Evolutionary conservation across 2,113 vertebrate genomes (phyloP).

Genomic region (Actenoides lindsayi): DNA sequence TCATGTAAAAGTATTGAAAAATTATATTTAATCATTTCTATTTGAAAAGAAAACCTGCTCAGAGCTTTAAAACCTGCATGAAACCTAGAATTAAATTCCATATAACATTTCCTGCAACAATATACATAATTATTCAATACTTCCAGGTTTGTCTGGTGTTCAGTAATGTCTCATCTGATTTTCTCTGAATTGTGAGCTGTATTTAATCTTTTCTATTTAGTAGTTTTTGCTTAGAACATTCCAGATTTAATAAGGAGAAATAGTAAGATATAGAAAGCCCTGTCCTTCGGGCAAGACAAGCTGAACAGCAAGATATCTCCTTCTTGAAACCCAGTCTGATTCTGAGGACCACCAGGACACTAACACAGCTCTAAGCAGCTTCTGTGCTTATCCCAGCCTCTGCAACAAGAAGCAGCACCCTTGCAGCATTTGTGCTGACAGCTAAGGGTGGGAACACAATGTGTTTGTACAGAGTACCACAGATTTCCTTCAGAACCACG

Average conservation of each 20-base stretch:
- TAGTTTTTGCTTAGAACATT: constrained; percentile 6
- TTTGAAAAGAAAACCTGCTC: constrained; percentile 59
- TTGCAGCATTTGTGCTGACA: background rate
- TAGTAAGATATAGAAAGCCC: background rate
- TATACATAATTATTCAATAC: constrained; percentile 45
- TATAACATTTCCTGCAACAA: constrained; percentile 46
- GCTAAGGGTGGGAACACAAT: background rate
- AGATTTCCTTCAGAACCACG: background rate
- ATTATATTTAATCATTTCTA: constrained; percentile 40
- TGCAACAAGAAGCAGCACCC: fast-evolving
- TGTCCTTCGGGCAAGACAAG: background rate
- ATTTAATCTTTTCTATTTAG: constrained; percentile 23
- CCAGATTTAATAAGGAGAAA: background rate
- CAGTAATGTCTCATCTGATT: constrained; percentile 33
- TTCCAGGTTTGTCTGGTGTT: constrained; percentile 35
- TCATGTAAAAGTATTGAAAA: constrained; percentile 59
- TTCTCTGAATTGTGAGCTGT: constrained; percentile 7
- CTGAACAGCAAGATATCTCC: background rate
- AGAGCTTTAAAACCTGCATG: constrained; percentile 35
- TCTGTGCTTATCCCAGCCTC: background rate
- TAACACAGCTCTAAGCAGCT: background rate
- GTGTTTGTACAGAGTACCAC: background rate
- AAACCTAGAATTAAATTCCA: constrained; percentile 54
- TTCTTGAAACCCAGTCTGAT: background rate
- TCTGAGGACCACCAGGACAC: background rate